Evolutionary conservation across 2,797 vertebrate genomes (phyloP).

Genomic region (Garrulus glandarius): DNA sequence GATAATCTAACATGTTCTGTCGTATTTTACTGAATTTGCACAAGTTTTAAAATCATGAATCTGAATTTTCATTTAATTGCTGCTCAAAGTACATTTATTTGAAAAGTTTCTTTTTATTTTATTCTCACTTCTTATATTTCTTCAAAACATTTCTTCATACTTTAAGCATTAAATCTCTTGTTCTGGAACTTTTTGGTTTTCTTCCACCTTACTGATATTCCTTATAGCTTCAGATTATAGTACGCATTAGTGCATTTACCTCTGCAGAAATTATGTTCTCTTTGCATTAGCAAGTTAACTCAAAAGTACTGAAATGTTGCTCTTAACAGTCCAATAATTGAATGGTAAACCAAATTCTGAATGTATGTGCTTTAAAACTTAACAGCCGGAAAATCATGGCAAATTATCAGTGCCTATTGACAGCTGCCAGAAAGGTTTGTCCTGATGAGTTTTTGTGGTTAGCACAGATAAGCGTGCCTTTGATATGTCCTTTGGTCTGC

Average conservation of each 20-base stretch:
- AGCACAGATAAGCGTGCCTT: not conserved
- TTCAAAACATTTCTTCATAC: not conserved
- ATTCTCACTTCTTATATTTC: not conserved
- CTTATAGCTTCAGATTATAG: not conserved
- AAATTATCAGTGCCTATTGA: not conserved
- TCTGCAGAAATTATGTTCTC: not conserved
- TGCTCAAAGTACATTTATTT: not conserved
- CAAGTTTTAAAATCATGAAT: not conserved
- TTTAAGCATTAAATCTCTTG: not conserved
- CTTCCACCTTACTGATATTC: not conserved
- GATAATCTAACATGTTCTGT: not conserved
- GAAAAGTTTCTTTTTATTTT: not conserved
- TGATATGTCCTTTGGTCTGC: not conserved
- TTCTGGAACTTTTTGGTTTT: not conserved
- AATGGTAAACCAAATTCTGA: not conserved
- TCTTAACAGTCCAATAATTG: not conserved
- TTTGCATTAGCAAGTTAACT: not conserved
- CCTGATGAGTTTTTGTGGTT: not conserved
- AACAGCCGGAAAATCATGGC: not conserved
- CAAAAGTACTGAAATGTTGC: not conserved
- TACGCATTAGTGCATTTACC: not conserved
- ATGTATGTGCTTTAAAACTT: not conserved
- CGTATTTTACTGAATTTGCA: not conserved
- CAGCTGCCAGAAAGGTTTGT: not conserved
- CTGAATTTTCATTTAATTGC: not conserved